phyloP scores from a whole-genome alignment of 2,888 invertebrate genomes.

The Alloscopus bannaensis region DNA sequence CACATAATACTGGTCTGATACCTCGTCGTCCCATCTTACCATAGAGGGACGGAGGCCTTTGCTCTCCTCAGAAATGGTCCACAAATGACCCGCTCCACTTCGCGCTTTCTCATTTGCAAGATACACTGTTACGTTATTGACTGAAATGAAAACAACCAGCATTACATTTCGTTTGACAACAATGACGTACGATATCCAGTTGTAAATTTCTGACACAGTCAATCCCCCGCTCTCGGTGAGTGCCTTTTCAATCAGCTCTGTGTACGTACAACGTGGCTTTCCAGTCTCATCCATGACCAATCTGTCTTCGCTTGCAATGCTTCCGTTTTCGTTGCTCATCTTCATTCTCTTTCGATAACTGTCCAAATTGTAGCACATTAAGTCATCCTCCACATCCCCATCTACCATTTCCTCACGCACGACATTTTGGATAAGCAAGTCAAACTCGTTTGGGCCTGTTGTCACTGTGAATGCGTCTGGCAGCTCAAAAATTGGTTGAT shows the following conservation, averaged over 20 bases:
- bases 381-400: constrained; percentile 20
- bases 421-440: constrained; percentile 48
- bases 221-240: constrained; percentile 89
- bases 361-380: neutral
- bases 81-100: constrained; percentile 91
- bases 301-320: constrained; percentile 28
- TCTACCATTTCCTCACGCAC: constrained; percentile 50
- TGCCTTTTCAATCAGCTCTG: constrained; percentile 92
- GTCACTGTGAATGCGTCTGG: constrained; percentile 44
- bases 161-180: too few species aligned
- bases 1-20: constrained; percentile 19
- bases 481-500: constrained; percentile 20
- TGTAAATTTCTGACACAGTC: constrained; percentile 93
- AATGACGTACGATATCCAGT: constrained; percentile 93
- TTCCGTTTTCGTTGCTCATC: constrained; percentile 1
- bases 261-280: constrained; percentile 93
- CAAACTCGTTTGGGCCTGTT: constrained; percentile 38
- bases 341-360: constrained; percentile 28
- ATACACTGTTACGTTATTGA: too few species aligned
- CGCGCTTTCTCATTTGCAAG: constrained; percentile 89
- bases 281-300: constrained; percentile 76
- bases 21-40: constrained; percentile 51
- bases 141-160: too few species aligned
- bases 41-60: constrained; percentile 64
- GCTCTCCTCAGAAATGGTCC: constrained; percentile 83